phyloP scores from a whole-genome alignment of 1,140 invertebrate genomes.

The Cherax destructor region DNA sequence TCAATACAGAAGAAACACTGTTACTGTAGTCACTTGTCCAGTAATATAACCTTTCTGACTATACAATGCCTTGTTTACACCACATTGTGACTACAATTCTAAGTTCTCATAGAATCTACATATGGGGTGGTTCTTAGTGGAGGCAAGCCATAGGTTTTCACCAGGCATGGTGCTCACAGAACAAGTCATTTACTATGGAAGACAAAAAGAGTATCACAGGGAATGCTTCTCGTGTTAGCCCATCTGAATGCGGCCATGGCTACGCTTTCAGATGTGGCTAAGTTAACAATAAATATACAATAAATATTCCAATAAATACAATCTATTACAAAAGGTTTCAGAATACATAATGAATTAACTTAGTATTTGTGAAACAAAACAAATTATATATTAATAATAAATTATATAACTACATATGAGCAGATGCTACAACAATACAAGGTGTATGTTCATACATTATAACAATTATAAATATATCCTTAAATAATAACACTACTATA shows the following conservation, averaged over 20 bases:
- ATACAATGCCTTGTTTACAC: not conserved
- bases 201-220: not conserved
- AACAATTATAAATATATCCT: not conserved
- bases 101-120: not conserved
- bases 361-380: not conserved
- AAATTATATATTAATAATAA: not conserved
- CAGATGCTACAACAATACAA: not conserved
- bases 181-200: not conserved
- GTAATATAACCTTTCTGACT: not conserved
- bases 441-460: not conserved
- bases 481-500: no score
- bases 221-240: not conserved
- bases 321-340: not conserved
- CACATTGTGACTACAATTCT: not conserved
- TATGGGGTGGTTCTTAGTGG: not conserved
- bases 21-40: not conserved
- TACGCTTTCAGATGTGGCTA: not conserved
- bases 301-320: constrained; percentile 4
- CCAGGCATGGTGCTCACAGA: not conserved
- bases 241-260: not conserved
- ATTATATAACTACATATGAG: not conserved
- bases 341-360: not conserved
- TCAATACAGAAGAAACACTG: not conserved
- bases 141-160: no score
- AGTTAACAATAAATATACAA: not conserved